Evolutionary conservation across 2,113 vertebrate species (phyloP), one percentile per base, ranked within the genome.

Genomic region (Paradisaea rubra): DNA sequence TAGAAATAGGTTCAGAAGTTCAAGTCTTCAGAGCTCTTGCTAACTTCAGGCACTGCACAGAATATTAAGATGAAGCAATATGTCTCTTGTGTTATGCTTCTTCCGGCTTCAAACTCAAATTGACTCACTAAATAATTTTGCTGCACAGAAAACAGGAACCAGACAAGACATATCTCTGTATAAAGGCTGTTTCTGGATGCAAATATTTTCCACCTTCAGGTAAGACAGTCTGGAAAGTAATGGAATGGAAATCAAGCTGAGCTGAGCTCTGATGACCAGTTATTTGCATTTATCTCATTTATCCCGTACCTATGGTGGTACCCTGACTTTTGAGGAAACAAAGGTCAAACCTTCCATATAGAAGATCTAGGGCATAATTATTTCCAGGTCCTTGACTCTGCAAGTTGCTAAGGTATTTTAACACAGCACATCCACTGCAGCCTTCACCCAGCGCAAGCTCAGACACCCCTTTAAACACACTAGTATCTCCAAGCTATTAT

Each of bases 1-100:
- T 93, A 93, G 80, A 59, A 86, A 83, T 42, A 91, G 53, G 74
- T 92, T 96, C 95, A 94, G 65, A 88, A 93, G 60, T 88, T 97
- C 91, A 96, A 35, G 50, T 72, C 25, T 95, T 94, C 60, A 83
- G 59, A 81, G 86, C 27, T 87, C 50, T 92, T 87, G 33, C 49
- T 83, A 49, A 91, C 41, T 95, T 72, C 49, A 89, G 63, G 59
- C 64, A 24, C 47, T 86, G 78, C 49, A 91, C 42, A 80, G 60
- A 91, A 84, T 94, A 89, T 68, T 73, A 71, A 90, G 86, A 96
- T 79, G 21, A 94, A 93, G 49, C 11, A 80, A 39, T 52, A 79
- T 45, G 30, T 60, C 47, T 95, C 45, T 24, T 49, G 19, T 45
- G 49, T 69, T 93, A 27, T 11, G 7, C 23, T 65, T 88, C 87